Evolutionary conservation across 2,888 invertebrate genomes (phyloP).

Genomic region (Eurytoma californica): DNA sequence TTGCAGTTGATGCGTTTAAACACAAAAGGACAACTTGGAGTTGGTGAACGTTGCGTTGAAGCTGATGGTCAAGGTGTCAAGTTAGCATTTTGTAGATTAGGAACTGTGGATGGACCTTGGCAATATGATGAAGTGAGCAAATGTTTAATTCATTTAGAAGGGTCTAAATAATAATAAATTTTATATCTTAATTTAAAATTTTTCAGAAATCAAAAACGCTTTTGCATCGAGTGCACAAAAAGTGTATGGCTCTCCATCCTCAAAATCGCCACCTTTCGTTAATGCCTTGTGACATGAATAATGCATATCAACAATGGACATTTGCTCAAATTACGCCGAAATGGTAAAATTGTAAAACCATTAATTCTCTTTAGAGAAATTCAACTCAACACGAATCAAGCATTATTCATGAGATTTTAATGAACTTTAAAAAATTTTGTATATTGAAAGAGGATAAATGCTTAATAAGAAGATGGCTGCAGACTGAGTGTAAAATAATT

Average conservation of each 20-base stretch:
- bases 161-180: neutral
- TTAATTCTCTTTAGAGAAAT: slow-evolving; percentile 6
- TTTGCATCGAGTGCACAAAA: slow-evolving; percentile 85
- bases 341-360: slow-evolving; percentile 74
- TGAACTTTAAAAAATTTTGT: neutral
- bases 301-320: slow-evolving; percentile 92
- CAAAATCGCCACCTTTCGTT: slow-evolving; percentile 86
- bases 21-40: slow-evolving; percentile 93
- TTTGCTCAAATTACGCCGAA: slow-evolving; percentile 85
- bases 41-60: slow-evolving; percentile 97
- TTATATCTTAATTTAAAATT: neutral
- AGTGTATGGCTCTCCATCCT: slow-evolving; percentile 90
- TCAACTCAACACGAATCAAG: no score
- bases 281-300: slow-evolving; percentile 89
- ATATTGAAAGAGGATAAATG: slow-evolving; percentile 11
- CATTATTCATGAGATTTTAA: neutral
- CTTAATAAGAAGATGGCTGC: slow-evolving; percentile 34
- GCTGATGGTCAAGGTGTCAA: slow-evolving; percentile 91
- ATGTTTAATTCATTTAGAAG: neutral
- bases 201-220: slow-evolving; percentile 80
- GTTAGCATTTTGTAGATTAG: slow-evolving; percentile 92
- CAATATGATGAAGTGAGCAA: slow-evolving; percentile 84
- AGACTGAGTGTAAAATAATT: slow-evolving; percentile 26
- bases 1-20: slow-evolving; percentile 87
- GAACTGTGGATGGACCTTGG: slow-evolving; percentile 97